These are phyloP conservation scores for Dolichomitus sp. DNA, from an alignment of 2,888 invertebrate species.

Conservation along the genomic window DNA sequence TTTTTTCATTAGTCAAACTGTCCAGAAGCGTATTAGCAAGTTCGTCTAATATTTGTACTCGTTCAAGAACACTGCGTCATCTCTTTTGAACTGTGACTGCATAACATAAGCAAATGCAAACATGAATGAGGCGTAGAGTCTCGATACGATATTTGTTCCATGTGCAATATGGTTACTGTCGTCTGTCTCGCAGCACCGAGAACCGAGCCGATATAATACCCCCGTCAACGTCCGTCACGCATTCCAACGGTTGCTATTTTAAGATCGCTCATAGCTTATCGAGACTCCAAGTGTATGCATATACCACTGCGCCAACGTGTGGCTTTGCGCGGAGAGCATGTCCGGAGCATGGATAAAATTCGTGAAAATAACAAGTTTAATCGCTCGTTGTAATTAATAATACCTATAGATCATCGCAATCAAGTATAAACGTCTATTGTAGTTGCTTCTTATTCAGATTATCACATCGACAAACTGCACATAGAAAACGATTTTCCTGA, in stretches of 20 bases:
- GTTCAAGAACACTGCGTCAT: conserved; percentile 27
- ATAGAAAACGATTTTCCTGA: no score
- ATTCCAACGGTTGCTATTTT: conserved; percentile 68
- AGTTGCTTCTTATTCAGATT: neutral
- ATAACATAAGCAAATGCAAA: conserved; percentile 14
- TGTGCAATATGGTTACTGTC: conserved; percentile 17
- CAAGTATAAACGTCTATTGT: neutral
- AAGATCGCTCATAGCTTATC: conserved; percentile 66
- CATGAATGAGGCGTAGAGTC: neutral
- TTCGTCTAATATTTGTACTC: conserved; percentile 4
- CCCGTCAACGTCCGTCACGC: conserved; percentile 67
- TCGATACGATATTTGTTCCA: conserved; percentile 56
- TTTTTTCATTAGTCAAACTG: neutral
- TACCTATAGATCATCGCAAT: neutral
- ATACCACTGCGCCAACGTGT: conserved; percentile 9
- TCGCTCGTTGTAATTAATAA: neutral
- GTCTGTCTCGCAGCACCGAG: conserved; percentile 23
- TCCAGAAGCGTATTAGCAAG: conserved; percentile 1
- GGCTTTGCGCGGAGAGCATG: neutral
- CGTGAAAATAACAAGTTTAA: neutral
- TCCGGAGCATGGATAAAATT: neutral
- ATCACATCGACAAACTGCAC: neutral
- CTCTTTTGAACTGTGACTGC: conserved; percentile 13
- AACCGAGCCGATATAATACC: conserved; percentile 38
- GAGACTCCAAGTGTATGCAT: conserved; percentile 38